Evolutionary conservation across 2,888 invertebrate species (phyloP).

Genomic region (Meta bourneti): DNA sequence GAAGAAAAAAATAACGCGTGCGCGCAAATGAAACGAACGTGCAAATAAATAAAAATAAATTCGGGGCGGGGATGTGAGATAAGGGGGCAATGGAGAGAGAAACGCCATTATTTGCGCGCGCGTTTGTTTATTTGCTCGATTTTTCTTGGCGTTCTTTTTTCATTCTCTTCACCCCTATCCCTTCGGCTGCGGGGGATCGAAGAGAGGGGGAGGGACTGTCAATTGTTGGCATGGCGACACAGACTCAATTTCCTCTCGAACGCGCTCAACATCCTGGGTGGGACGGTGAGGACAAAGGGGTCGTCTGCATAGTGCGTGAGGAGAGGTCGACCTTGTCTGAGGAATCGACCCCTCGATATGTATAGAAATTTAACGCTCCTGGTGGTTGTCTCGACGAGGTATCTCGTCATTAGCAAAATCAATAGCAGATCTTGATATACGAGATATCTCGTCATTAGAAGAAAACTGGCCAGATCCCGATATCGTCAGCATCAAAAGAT

Average conservation of each 20-base stretch:
- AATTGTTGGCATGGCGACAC: conserved; percentile 76
- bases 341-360: too few species aligned
- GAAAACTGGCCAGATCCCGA: too few species aligned
- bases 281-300: conserved; percentile 34
- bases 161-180: background rate
- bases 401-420: too few species aligned
- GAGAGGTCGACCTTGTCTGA: background rate
- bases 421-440: too few species aligned
- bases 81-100: background rate
- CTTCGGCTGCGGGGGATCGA: conserved; percentile 6
- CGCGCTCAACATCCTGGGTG: conserved; percentile 72
- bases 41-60: background rate
- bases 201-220: conserved; percentile 56
- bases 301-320: conserved; percentile 27
- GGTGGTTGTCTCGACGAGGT: too few species aligned
- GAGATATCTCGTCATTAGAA: too few species aligned
- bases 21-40: conserved; percentile 13
- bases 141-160: background rate
- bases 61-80: background rate
- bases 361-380: too few species aligned
- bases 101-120: background rate
- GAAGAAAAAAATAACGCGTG: conserved; percentile 12
- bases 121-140: conserved; percentile 23
- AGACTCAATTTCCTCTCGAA: conserved; percentile 75
- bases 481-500: too few species aligned